Percentiles rank a stretch among this genome's conserved stretches.
phyloP scores from a whole-genome alignment of 2,797 vertebrate genomes.

The Hypotaenidia philippensis region DNA sequence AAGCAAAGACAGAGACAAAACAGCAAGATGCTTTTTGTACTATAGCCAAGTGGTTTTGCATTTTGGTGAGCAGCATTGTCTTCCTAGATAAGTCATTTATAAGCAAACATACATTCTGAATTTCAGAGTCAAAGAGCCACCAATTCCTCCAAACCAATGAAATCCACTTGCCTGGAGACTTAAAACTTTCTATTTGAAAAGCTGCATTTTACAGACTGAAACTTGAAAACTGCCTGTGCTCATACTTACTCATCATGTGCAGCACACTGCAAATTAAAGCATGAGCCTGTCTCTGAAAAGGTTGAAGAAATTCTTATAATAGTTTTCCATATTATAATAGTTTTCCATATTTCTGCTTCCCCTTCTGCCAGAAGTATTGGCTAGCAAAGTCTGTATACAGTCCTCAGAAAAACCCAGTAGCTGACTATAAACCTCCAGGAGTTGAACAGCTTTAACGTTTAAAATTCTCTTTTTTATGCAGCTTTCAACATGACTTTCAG shows the following conservation, averaged over 20 bases:
- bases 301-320: not conserved
- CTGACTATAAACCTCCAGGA: not conserved
- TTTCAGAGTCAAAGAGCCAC: not conserved
- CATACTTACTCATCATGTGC: not conserved
- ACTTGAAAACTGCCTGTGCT: not conserved
- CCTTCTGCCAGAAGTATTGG: not conserved
- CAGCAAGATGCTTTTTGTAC: not conserved
- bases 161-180: not conserved
- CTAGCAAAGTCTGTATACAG: not conserved
- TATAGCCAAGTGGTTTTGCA: not conserved
- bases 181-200: not conserved
- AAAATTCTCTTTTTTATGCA: not conserved
- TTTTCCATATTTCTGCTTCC: not conserved
- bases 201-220: not conserved
- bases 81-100: not conserved
- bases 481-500: not conserved
- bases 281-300: constrained; percentile 1
- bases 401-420: constrained; percentile 14
- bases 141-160: not conserved
- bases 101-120: not conserved
- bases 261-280: not conserved
- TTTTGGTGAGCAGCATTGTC: not conserved
- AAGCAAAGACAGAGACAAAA: not conserved
- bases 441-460: not conserved
- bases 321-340: not conserved